Evolutionary conservation across 2,888 invertebrate species (phyloP).

Genomic region (Adelphocoris suturalis): DNA sequence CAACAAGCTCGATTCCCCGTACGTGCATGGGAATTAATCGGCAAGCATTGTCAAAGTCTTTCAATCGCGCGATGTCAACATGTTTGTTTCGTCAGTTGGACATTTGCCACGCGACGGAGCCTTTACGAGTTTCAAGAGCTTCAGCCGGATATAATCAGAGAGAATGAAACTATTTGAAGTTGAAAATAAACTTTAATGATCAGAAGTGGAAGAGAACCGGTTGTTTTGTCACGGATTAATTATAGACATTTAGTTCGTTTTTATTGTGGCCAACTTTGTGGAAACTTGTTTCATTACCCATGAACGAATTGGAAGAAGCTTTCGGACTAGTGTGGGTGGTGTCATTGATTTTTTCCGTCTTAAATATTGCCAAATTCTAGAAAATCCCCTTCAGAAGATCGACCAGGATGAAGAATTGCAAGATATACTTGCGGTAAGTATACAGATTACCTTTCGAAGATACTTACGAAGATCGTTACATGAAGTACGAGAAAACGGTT

Average conservation of each 20-base stretch:
- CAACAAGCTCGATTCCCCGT: too few species aligned
- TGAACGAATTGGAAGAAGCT: too few species aligned
- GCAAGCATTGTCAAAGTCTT: not conserved
- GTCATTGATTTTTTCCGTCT: too few species aligned
- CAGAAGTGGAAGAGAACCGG: not conserved
- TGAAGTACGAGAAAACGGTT: too few species aligned
- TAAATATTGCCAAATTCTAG: too few species aligned
- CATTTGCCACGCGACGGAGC: not conserved
- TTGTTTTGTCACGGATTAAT: constrained; percentile 40
- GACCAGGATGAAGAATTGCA: too few species aligned
- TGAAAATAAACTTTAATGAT: constrained; percentile 42
- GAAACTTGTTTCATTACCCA: not conserved
- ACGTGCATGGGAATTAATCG: not conserved
- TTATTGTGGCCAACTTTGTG: not conserved
- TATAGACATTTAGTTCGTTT: constrained; percentile 6
- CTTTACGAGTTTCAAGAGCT: not conserved
- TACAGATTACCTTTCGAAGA: too few species aligned
- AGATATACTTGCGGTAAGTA: too few species aligned
- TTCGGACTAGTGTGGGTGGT: too few species aligned
- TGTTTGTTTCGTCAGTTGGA: constrained; percentile 17
- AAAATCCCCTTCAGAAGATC: too few species aligned
- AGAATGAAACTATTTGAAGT: constrained; percentile 42
- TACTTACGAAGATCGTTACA: too few species aligned
- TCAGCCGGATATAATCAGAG: constrained; percentile 29
- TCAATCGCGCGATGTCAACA: constrained; percentile 16